phyloP scores from a whole-genome alignment of 23 tunicate genomes.

The Botrylloides violaceus region DNA sequence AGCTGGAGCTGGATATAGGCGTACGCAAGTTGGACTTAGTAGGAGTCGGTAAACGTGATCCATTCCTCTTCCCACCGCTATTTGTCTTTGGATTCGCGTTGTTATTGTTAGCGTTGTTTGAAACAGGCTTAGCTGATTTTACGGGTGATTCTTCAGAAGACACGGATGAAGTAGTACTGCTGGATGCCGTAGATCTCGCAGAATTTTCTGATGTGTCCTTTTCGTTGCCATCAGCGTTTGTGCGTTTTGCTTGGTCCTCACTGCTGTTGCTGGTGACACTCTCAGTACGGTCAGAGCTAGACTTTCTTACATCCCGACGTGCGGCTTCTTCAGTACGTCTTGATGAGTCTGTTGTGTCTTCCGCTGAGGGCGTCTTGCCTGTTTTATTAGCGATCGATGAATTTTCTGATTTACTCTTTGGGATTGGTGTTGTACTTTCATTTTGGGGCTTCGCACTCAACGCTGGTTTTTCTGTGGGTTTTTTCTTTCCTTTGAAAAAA shows the following conservation, averaged over 20 bases:
- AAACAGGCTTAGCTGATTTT: neutral
- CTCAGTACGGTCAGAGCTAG: too few species aligned
- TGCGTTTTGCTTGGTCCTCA: neutral
- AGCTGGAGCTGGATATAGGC: neutral
- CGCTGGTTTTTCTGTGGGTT: neutral
- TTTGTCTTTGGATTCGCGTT: neutral
- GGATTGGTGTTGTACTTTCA: neutral
- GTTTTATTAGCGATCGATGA: too few species aligned
- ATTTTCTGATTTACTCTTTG: neutral
- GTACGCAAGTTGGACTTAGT: neutral
- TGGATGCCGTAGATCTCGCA: neutral
- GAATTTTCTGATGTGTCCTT: neutral
- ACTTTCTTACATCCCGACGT: too few species aligned
- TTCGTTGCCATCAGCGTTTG: constrained; percentile 28
- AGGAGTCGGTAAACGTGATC: neutral
- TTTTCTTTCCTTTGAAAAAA: neutral
- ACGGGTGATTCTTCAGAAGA: neutral
- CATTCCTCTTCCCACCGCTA: neutral
- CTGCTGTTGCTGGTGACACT: too few species aligned
- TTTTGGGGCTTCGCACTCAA: neutral
- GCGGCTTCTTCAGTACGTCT: too few species aligned
- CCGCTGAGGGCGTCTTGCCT: too few species aligned
- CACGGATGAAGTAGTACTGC: neutral
- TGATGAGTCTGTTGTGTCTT: too few species aligned
- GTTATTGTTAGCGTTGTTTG: neutral